Evolutionary conservation across 2,888 invertebrate species (phyloP), one percentile per base, ranked within the genome.

Genomic region (Seira sanloemensis): DNA sequence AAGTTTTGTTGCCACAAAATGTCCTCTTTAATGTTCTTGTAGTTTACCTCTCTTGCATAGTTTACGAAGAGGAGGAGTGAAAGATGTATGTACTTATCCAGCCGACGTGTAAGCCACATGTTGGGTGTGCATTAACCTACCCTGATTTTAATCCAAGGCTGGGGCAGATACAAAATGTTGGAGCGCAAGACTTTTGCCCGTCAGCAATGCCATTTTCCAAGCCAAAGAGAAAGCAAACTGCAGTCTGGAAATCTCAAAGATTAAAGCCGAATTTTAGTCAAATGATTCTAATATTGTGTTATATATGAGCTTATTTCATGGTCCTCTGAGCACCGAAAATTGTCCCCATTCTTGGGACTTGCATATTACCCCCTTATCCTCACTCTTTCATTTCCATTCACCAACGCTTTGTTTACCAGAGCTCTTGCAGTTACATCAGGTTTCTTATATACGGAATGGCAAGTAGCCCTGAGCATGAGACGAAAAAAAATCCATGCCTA

Each of bases 231-330:
- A 2, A 50, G 5, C 5, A 50, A 50, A 50, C n/a, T 50, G 50
- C 50, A 50, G 50, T 50, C 50, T 50, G 12, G 16, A 50, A 50
- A 50, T 50, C 50, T 18, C 16, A 12, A 2, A 50, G 50, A 50
- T 50, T 50, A 50, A 50, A 18, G 16, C 16, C 50, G 16, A 18
- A 12, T 50, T 50, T 50, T 50, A 50, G 16, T 50, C 50, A 50
- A 50, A 50, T 12, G 50, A 50, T 50, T 50, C 16, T 73, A n/a
- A n/a, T n/a, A 73, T 74, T 80, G 68, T 74, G 80, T 80, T 80
- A 81, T 81, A 76, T 76, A 81, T 81, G 81, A 81, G 82, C 71
- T 71, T 82, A 82, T 82, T 82, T 82, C 82, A 82, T 82, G 82
- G 72, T 82, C 62, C 77, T 82, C 76, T 82, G 82, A 82, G 82